Base-by-base conservation (phyloP, 2,113 vertebrate genomes). In the Typhlomys cinereus region DNA sequence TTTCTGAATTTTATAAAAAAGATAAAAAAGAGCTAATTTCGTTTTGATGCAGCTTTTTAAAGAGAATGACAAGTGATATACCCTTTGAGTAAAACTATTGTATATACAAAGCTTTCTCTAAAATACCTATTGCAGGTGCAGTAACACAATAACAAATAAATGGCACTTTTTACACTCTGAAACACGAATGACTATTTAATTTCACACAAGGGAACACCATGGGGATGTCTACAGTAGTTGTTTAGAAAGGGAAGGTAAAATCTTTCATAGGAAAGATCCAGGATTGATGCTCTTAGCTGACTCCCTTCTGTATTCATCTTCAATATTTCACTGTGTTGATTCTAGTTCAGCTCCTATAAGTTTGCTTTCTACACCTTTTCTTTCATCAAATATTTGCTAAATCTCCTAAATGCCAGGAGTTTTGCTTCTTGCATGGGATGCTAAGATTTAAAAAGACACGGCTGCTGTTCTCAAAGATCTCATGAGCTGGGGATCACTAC, bases 311-410 rank as follows among this genome's bases (percentile, higher is more conserved):
- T 87, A 87, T 48, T 83, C 71, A 78, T 73, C 80, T 95, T 71
- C 36, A 95, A 17, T 92, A 91, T 91, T 85, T 90, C 54, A 70
- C 85, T 91, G 27, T 92, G 84, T 92, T 94, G 82, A 96, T 89
- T 95, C 46, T 95, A 89, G 87, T 92, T 92, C 50, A 11, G 25
- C 74, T 92, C 90, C 73, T 92, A 85, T 90, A 93, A 86, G 94
- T 94, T 95, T 95, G 23, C 80, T 93, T 95, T 89, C 76, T 46
- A 73, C 41, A 94, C 36, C 44, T 86, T 94, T 89, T 34, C 64
- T 83, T 89, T 79, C 70, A 89, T 94, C 78, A 95, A 91, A 90
- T 95, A 95, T 94, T 87, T 97, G 88, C 88, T 89, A 80, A 87
- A 46, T 88, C 75, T 84, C 89, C 81, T 88, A 95, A 96, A 82